phyloP scores from a whole-genome alignment of 1,140 invertebrate species.

The Limonius californicus region DNA sequence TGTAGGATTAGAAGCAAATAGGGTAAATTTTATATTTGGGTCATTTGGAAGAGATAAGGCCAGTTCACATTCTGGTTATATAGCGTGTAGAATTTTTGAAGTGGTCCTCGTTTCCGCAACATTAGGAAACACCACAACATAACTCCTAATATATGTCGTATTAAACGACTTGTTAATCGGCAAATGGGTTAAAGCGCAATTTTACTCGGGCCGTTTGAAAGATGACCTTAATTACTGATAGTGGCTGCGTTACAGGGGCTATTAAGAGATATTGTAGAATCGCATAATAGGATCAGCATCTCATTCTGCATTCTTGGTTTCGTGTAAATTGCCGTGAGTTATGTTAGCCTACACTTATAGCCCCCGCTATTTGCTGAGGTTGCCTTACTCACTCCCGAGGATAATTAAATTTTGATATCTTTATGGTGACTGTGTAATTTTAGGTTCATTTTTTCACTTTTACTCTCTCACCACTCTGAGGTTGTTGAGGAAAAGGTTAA shows the following conservation, averaged over 20 bases:
- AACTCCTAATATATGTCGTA: neutral
- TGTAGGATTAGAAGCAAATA: too few relatives aligned
- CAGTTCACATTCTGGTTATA: too few relatives aligned
- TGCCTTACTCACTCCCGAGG: neutral
- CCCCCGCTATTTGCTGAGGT: constrained; percentile 8
- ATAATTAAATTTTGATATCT: constrained; percentile 11
- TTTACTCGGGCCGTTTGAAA: neutral
- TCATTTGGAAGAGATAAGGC: too few relatives aligned
- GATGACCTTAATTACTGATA: constrained; percentile 15
- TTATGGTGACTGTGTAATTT: neutral
- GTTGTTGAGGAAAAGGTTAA: too few relatives aligned
- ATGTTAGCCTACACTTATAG: neutral
- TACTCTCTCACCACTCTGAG: too few relatives aligned
- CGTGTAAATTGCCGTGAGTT: constrained; percentile 13
- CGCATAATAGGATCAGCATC: constrained; percentile 12
- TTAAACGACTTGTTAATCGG: constrained; percentile 3
- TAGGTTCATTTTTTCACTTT: too few relatives aligned
- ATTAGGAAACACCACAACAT: too few relatives aligned
- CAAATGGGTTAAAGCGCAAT: constrained; percentile 10
- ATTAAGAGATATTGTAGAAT: constrained; percentile 15
- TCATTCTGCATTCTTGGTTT: constrained; percentile 14
- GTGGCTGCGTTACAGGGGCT: constrained; percentile 8
- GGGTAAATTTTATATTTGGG: too few relatives aligned
- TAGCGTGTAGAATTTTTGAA: too few relatives aligned
- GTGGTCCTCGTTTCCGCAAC: too few relatives aligned